Evolutionary conservation across 2,888 invertebrate species (phyloP), one percentile per base, ranked within the genome.

Genomic region (Aleiodes testaceus): DNA sequence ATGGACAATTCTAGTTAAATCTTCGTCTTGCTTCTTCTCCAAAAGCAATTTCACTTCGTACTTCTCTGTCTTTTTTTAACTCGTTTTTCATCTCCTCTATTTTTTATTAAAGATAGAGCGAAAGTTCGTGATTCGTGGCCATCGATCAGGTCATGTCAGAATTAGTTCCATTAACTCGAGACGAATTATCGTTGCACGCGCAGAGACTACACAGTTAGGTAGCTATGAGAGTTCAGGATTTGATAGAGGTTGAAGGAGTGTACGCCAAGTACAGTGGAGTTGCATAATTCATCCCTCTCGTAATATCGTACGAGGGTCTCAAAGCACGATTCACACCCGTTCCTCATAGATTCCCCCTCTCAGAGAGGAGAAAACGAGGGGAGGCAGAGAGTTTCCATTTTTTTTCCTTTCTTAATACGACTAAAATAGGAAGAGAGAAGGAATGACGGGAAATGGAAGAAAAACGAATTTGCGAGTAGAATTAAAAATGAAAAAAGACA

Each of bases 101-200:
- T 26, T 26, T 50, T 26, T 64, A 9, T 26, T 44, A 50, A 49
- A 42, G 49, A 49, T 20, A n/a, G 16, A 67, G 18, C 18, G 26
- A n/a, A 59, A 49, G 55, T 49, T 9, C 50, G 66, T 65, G 59
- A 70, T 70, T 70, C 49, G 2, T 44, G 36, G 18, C 44, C 50
- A 61, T 66, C 47, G 59, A 66, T 50, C 66, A 36, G 49, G 20
- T 36, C 30, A 26, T 42, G 30, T 50, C 49, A 42, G 49, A 59
- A 59, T 42, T 22, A 50, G 50, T 66, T 66, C 42, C 61, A 66
- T 70, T 47, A 59, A 52, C 36, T 59, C 52, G 11, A 66, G 20
- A 50, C 44, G 22, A 66, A 66, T 61, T 61, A 52, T 50, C 50
- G n/a, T 36, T 50, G 61, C 66, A 50, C 26, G 61, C 11, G 22